A percentile compares a stretch with the other conserved stretches of the same genome.
Evolutionary conservation across 92 coral and sea anemone species (phyloP).

Genomic region (Porites rus): DNA sequence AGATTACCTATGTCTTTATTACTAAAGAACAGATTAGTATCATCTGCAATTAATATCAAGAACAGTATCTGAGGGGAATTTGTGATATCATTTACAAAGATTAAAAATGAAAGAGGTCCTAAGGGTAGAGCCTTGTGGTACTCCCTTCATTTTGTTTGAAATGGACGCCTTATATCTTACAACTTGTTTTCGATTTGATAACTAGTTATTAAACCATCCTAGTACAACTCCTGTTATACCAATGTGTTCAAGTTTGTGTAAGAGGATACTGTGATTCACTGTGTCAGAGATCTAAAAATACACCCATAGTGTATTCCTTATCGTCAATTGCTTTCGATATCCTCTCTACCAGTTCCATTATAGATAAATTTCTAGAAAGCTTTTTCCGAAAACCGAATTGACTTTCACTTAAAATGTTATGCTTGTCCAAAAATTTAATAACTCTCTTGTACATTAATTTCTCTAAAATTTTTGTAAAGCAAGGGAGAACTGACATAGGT

Average conservation of each 20-base stretch:
- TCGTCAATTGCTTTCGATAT: conserved; percentile 23
- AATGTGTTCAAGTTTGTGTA: conserved; percentile 22
- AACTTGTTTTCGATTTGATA: too few species aligned
- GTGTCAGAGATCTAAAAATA: conserved; percentile 34
- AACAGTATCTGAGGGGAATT: neutral
- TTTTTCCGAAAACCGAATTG: conserved; percentile 35
- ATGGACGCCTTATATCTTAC: too few species aligned
- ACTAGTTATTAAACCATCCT: neutral
- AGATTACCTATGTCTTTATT: neutral
- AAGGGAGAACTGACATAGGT: conserved; percentile 45
- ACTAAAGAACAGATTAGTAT: neutral
- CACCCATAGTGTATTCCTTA: conserved; percentile 14
- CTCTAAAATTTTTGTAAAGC: conserved; percentile 45
- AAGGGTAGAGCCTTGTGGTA: neutral
- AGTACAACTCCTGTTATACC: conserved; percentile 20
- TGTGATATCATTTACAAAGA: too few species aligned
- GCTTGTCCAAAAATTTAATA: neutral
- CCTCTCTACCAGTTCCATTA: conserved; percentile 10
- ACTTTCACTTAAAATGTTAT: conserved; percentile 20
- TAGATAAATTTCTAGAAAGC: conserved; percentile 10
- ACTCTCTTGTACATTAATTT: conserved; percentile 28
- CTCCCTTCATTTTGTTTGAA: neutral
- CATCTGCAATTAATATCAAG: too few species aligned
- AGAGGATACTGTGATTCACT: conserved; percentile 32
- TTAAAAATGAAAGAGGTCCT: too few species aligned